Percentiles rank a stretch among this genome's conserved stretches.
These are phyloP conservation scores for Vidua chalybeata DNA, from an alignment of 2,113 vertebrate species.

Conservation along the genomic window DNA sequence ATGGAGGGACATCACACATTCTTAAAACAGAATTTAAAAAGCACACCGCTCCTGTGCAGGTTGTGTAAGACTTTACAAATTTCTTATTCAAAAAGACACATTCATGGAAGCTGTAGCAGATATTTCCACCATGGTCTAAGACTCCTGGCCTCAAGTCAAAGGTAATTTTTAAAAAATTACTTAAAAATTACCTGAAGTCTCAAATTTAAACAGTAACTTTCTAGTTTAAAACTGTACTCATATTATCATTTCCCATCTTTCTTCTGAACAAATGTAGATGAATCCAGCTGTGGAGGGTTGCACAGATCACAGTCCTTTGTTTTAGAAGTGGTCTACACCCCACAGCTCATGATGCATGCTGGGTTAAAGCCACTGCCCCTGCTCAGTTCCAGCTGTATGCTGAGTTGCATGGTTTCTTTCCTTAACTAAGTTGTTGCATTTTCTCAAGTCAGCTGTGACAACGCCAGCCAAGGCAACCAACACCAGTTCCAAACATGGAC, in stretches of 20 bases:
- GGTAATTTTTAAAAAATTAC: not conserved
- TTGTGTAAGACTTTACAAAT: not conserved
- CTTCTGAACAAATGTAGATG: not conserved
- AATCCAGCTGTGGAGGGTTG: not conserved
- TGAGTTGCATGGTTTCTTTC: not conserved
- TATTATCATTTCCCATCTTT: not conserved
- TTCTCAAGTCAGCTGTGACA: not conserved
- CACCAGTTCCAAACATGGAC: not conserved
- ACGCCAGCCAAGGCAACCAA: not conserved
- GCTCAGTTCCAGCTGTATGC: not conserved
- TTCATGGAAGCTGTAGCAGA: not conserved
- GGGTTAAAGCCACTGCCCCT: not conserved
- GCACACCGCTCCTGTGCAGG: not conserved
- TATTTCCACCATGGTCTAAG: not conserved
- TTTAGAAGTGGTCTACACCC: not conserved
- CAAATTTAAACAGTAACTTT: not conserved
- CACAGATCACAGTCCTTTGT: not conserved
- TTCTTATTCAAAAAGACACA: not conserved
- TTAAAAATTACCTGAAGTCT: not conserved
- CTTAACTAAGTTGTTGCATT: not conserved
- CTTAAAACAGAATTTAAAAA: not conserved
- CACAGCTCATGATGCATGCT: rapidly evolving
- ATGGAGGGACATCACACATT: not conserved
- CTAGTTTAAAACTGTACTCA: not conserved
- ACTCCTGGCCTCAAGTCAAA: not conserved